Evolutionary conservation across 2,888 invertebrate genomes (phyloP), one percentile per base, ranked within the genome.

Genomic region (Furcula furcula): DNA sequence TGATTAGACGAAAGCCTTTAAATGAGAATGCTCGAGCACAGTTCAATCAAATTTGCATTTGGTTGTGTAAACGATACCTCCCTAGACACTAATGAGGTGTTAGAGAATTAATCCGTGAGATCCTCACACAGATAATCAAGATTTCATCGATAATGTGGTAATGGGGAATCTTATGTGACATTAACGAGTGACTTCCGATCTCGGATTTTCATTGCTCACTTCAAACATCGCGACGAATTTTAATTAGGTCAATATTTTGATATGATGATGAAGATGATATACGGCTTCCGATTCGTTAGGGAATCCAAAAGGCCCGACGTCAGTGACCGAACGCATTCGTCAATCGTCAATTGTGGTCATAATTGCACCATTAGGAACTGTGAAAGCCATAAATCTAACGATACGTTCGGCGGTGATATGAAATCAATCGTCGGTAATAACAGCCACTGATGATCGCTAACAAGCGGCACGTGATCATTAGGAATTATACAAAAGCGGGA

Each of bases 401-500:
- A 65, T 63, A 63, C 59, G 61, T 61, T 54, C 69, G 68, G 76
- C 73, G 59, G 63, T 65, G 68, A 70, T 75, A 71, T 49, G 67
- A 58, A 79, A 72, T 76, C 77, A 82, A 78, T 83, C 76, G 67
- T 42, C 44, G 52, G 66, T 71, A 69, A 77, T 81, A 76, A 77
- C 71, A 66, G 65, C 58, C 67, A 55, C 72, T 74, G 78, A 78
- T 76, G 70, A 76, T 65, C 73, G 65, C 78, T 87, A 88, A 88
- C 86, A 80, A 86, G 85, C 70, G 69, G 78, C 84, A 76, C 79
- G 79, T 76, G 83, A 73, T 82, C 77, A 86, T 87, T 85, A 83
- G 73, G 66, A 80, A 80, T 82, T 76, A 79, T 57, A 78, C 73
- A 76, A 75, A 70, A 62, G 69, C 61, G 65, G 75, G 62, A 76